Base-by-base conservation (phyloP, 2,888 invertebrate species). In the Thalpophila matura region DNA sequence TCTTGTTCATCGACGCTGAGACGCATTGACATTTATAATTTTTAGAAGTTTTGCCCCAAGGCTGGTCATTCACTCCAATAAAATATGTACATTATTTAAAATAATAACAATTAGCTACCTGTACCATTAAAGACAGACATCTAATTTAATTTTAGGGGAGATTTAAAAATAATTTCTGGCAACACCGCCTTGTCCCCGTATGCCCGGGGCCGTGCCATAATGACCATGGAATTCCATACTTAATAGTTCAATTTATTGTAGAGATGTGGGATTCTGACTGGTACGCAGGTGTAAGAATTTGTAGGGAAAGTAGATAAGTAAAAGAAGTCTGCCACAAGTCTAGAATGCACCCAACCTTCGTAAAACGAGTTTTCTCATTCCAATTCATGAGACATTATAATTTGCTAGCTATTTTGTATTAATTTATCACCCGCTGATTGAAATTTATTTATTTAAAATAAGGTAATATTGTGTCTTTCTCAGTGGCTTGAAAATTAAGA, bases 161-260 rank as follows among this genome's bases (percentile, higher is more conserved):
- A 16, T 57, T 43, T 6, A 7, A 27, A 59, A 14, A 20, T 49
- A 7, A 20, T 20, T 43, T 37, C 45, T 66, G 61, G 70, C 68
- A 80, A 55, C 70, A 72, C 61, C 26, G 35, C 10, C 16, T 20
- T 62, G 43, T 77, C 78, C 78, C 79, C 67, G 49, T 71, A 45
- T 42, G 70, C 76, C 65, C 72, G 68, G 79, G 78, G 79, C 79
- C 63, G 68, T 74, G 76, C 77, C 77, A 79, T 79, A 84, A 84
- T 86, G 78, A 77, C 74, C 73, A 72, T 79, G 79, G 81, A 83
- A 88, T 87, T 85, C 83, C 84, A 68, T 76, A 81, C 62, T 73
- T 83, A 80, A 81, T 84, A 77, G 76, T 79, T 68, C 63, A 76
- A 80, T 83, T 83, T 78, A 73, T 77, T 75, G 56, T 56, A 47